Percentiles rank a stretch among this genome's conserved stretches.
Evolutionary conservation across 1,140 invertebrate genomes (phyloP).

Genomic region (Orchestia grillus): DNA sequence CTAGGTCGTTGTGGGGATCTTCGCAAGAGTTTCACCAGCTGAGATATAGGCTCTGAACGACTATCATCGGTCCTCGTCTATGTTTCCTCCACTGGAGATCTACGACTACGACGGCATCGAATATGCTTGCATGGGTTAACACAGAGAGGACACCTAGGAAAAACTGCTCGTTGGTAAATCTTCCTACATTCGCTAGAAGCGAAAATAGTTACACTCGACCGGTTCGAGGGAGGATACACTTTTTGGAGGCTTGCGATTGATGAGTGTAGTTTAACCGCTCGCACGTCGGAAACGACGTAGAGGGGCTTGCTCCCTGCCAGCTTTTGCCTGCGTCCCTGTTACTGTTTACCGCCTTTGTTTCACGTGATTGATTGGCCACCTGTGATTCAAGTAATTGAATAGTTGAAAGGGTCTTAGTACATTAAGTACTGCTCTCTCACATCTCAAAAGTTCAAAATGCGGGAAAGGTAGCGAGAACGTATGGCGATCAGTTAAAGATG

Average conservation of each 20-base stretch:
- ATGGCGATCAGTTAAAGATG: neutral
- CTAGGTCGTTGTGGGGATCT: neutral
- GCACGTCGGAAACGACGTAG: neutral
- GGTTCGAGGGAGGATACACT: neutral
- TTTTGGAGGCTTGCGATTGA: neutral
- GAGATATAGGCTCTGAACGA: neutral
- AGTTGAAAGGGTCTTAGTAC: neutral
- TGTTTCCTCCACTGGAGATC: neutral
- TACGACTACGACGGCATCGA: neutral
- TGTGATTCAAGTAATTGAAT: neutral
- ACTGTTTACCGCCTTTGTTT: neutral
- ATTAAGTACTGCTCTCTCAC: neutral
- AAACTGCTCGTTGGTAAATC: neutral
- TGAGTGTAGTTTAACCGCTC: neutral
- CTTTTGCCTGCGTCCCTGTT: neutral
- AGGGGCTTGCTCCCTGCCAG: no score
- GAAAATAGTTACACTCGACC: neutral
- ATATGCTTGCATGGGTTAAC: neutral
- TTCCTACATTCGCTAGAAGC: neutral
- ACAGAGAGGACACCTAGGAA: neutral
- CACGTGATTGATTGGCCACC: neutral
- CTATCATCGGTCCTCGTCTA: constrained; percentile 6
- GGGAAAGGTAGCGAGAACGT: neutral
- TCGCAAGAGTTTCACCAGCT: neutral
- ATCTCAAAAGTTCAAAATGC: neutral